phyloP scores from a whole-genome alignment of 2,888 invertebrate species.

The Exocentrus adspersus region DNA sequence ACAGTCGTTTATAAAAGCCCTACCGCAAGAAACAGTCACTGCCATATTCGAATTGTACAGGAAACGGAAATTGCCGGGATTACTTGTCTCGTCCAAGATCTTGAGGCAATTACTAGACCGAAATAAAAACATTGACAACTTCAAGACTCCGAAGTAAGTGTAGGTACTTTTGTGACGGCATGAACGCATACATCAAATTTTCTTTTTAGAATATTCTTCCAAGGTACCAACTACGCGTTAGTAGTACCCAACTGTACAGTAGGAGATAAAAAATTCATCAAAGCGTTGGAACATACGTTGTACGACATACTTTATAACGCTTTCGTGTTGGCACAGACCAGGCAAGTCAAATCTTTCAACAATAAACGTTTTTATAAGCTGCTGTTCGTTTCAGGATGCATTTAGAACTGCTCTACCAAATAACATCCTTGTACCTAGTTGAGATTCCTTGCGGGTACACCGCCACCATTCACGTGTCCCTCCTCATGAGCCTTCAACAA shows the following conservation, averaged over 20 bases:
- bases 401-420: conserved; percentile 66
- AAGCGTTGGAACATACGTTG: conserved; percentile 39
- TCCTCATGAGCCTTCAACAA: conserved; percentile 71
- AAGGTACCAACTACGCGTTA: conserved; percentile 62
- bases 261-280: conserved; percentile 66
- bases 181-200: too few relatives aligned
- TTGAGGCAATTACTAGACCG: conserved; percentile 69
- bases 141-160: conserved; percentile 61
- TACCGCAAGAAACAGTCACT: neutral
- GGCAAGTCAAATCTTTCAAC: neutral
- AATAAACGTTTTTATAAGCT: too few relatives aligned
- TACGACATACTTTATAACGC: neutral
- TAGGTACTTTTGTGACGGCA: neutral
- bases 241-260: conserved; percentile 59
- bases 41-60: neutral
- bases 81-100: conserved; percentile 55
- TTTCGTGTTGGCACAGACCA: neutral
- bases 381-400: conserved; percentile 57
- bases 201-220: conserved; percentile 61
- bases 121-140: conserved; percentile 62
- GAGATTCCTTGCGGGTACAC: conserved; percentile 72
- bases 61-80: neutral
- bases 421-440: conserved; percentile 66
- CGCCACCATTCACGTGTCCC: conserved; percentile 68
- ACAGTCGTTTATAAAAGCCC: neutral